Percentiles rank a stretch among this genome's conserved stretches.
These are phyloP conservation scores for Salarias fasciatus DNA, from an alignment of 2,797 vertebrate genomes.

Conservation along the genomic window DNA sequence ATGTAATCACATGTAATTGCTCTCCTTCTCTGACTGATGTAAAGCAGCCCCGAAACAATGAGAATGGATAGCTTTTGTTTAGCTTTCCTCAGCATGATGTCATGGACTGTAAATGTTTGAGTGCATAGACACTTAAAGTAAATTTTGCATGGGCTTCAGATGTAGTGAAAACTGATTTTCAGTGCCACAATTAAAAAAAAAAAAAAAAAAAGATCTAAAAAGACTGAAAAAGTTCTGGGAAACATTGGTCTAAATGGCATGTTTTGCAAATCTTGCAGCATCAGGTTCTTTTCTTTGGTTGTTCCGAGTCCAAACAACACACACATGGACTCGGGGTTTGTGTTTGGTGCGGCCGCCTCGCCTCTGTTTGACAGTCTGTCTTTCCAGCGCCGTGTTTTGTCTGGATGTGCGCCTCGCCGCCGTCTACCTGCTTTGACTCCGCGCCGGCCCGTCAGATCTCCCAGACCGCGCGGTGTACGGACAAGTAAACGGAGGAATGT, in stretches of 20 bases:
- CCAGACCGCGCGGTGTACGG: constrained; percentile 44
- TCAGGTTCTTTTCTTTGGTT: constrained; percentile 24
- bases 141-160: constrained; percentile 46
- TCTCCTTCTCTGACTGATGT: constrained; percentile 27
- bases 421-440: constrained; percentile 56
- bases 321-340: constrained; percentile 8
- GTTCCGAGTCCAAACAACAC: constrained; percentile 25
- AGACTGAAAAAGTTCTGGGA: too few relatives aligned
- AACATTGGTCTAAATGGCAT: constrained; percentile 7
- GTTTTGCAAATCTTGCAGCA: constrained; percentile 8
- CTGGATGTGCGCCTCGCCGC: constrained; percentile 11
- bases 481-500: constrained; percentile 72
- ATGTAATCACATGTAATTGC: constrained; percentile 49
- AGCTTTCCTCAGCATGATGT: constrained; percentile 64
- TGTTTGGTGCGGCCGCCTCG: constrained; percentile 2
- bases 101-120: constrained; percentile 63
- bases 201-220: too few relatives aligned
- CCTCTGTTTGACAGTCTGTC: constrained; percentile 2
- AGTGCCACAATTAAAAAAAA: too few relatives aligned
- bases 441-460: constrained; percentile 34
- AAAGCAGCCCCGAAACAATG: constrained; percentile 42
- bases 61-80: constrained; percentile 46
- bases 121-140: constrained; percentile 33
- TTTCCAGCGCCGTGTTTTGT: constrained; percentile 15
- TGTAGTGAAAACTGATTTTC: constrained; percentile 2